phyloP scores from a whole-genome alignment of 1,140 invertebrate genomes.

The honey bee (Apis mellifera) region DNA sequence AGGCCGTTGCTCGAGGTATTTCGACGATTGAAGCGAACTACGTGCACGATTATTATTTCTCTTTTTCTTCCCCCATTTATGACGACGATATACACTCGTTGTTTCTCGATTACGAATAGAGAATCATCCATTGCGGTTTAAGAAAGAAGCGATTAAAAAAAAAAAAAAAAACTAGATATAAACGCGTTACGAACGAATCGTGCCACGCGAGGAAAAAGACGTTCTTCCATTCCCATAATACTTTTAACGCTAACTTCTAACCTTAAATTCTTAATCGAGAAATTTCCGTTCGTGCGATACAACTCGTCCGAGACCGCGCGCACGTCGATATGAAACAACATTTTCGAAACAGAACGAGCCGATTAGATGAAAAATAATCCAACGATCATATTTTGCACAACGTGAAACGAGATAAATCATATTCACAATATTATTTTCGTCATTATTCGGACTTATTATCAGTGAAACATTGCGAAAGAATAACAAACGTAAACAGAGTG shows the following conservation, averaged over 20 bases:
- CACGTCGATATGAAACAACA: background rate
- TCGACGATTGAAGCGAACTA: slow-evolving; percentile 8
- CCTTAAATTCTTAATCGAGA: background rate
- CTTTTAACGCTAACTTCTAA: background rate
- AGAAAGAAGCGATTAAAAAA: background rate
- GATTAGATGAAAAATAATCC: background rate
- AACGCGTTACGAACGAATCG: background rate
- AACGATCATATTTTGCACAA: background rate
- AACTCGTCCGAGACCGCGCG: background rate
- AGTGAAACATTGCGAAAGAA: background rate
- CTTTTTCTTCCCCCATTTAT: background rate
- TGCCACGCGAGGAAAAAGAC: background rate
- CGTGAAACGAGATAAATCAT: background rate
- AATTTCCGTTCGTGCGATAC: background rate
- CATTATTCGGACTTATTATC: background rate
- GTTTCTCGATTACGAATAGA: background rate
- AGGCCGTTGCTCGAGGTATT: slow-evolving; percentile 35
- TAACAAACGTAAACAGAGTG: background rate
- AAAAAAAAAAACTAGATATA: background rate
- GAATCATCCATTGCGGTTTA: background rate
- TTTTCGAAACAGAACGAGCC: background rate
- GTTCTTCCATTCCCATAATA: background rate
- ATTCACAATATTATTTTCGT: no score
- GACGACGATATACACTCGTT: background rate
- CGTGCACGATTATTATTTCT: background rate